These are phyloP conservation scores for Dasyornis broadbenti DNA, from an alignment of 2,113 vertebrate species.

Conservation along the genomic window DNA sequence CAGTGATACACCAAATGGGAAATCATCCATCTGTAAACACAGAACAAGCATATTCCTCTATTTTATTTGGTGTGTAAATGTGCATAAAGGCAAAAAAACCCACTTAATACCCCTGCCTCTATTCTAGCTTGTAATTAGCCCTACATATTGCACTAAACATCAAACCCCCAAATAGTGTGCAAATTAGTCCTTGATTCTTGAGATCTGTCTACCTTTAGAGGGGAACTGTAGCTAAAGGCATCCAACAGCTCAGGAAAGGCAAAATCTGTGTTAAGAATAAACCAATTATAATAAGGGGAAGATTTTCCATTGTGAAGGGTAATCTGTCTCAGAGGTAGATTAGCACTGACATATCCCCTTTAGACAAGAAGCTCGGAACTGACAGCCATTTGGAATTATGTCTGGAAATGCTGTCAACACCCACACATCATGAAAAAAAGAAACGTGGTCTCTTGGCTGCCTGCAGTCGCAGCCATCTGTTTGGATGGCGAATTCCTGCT, in stretches of 20 bases:
- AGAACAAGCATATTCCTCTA: not conserved
- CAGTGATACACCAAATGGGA: not conserved
- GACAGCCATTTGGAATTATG: constrained; percentile 66
- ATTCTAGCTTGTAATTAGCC: not conserved
- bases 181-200: not conserved
- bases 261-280: not conserved
- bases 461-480: constrained; percentile 69
- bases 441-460: constrained; percentile 48
- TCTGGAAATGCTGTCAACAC: constrained; percentile 65
- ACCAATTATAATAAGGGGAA: not conserved
- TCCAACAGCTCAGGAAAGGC: not conserved
- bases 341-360: constrained; percentile 21
- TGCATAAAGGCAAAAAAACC: not conserved
- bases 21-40: not conserved
- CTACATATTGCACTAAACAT: not conserved
- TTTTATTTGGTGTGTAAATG: not conserved
- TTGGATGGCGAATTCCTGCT: constrained; percentile 56
- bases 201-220: not conserved
- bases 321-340: constrained; percentile 43
- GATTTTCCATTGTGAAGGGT: not conserved
- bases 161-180: not conserved
- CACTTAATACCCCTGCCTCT: not conserved
- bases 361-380: constrained; percentile 21
- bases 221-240: not conserved
- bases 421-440: not conserved